A percentile compares a stretch with the other conserved stretches of the same genome.
Conservation (phyloP, 37 sponge, comb jelly and placozoan species). For the Halichondria panicea region DNA sequence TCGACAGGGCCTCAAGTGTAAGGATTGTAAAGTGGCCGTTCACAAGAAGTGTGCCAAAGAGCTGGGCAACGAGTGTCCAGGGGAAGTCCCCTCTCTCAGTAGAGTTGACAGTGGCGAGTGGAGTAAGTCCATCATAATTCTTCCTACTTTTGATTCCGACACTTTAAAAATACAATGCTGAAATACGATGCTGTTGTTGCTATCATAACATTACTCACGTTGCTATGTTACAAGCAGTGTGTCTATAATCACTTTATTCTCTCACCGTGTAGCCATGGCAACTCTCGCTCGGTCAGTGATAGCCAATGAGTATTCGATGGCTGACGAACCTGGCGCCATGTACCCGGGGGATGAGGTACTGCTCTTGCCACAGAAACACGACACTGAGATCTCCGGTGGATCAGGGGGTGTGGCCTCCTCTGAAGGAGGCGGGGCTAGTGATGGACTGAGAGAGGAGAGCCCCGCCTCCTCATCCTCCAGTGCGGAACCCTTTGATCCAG, state of each 20-base stretch:
- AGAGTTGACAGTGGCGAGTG: constrained; percentile 62
- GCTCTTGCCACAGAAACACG: background rate
- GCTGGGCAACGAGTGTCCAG: constrained; percentile 77
- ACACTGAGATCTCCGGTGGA: background rate
- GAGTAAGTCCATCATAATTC: too few species aligned
- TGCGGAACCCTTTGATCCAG: constrained; percentile 25
- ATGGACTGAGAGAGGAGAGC: constrained; percentile 27
- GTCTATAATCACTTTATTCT: background rate
- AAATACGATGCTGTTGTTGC: too few species aligned
- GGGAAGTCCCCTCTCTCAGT: constrained; percentile 78
- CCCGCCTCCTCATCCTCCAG: constrained; percentile 27
- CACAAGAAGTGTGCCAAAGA: constrained; percentile 87
- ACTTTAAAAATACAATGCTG: too few species aligned
- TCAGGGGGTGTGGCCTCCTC: background rate
- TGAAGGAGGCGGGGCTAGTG: background rate
- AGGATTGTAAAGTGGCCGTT: constrained; percentile 81
- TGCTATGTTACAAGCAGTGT: background rate
- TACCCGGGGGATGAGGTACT: background rate
- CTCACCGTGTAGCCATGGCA: constrained; percentile 5
- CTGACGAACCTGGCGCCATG: background rate
- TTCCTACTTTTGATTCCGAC: too few species aligned
- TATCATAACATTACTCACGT: too few species aligned
- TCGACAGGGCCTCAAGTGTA: constrained; percentile 83
- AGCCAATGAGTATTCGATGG: constrained; percentile 33
- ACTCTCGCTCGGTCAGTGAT: constrained; percentile 28